Percentiles rank a stretch among this genome's conserved stretches.
phyloP scores from a whole-genome alignment of 2,888 invertebrate genomes.

The Conops quadrifasciatus region DNA sequence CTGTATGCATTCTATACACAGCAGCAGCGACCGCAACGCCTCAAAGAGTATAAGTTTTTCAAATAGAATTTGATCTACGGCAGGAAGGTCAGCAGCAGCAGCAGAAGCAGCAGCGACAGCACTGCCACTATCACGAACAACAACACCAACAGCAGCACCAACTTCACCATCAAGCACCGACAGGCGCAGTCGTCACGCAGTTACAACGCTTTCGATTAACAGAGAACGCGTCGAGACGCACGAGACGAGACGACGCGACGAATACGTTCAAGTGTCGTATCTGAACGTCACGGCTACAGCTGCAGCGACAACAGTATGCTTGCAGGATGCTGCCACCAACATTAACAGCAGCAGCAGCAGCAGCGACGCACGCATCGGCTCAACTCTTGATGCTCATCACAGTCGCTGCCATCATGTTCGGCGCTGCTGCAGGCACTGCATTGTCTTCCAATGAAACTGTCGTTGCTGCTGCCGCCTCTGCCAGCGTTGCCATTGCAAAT shows the following conservation, averaged over 20 bases:
- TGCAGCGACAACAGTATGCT: slow-evolving; percentile 38
- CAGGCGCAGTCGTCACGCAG: background rate
- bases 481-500: slow-evolving; percentile 42
- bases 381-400: slow-evolving; percentile 43
- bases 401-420: slow-evolving; percentile 34
- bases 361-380: slow-evolving; percentile 13
- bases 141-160: slow-evolving; percentile 5
- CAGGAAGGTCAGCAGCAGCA: slow-evolving; percentile 7
- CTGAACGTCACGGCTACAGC: background rate
- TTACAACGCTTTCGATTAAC: too few species aligned
- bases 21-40: slow-evolving; percentile 18
- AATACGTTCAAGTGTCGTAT: too few species aligned
- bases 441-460: slow-evolving; percentile 29
- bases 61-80: slow-evolving; percentile 16
- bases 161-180: background rate
- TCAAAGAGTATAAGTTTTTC: background rate
- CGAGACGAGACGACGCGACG: too few species aligned
- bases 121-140: slow-evolving; percentile 36
- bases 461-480: slow-evolving; percentile 51
- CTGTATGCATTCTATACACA: too few species aligned
- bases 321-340: slow-evolving; percentile 51
- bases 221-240: too few species aligned
- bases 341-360: slow-evolving; percentile 12
- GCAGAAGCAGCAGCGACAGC: slow-evolving; percentile 6
- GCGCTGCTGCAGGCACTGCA: slow-evolving; percentile 21